Percentiles rank a stretch among this genome's conserved stretches.
phyloP scores from a whole-genome alignment of 1,140 invertebrate genomes.

The Ericerus pela region DNA sequence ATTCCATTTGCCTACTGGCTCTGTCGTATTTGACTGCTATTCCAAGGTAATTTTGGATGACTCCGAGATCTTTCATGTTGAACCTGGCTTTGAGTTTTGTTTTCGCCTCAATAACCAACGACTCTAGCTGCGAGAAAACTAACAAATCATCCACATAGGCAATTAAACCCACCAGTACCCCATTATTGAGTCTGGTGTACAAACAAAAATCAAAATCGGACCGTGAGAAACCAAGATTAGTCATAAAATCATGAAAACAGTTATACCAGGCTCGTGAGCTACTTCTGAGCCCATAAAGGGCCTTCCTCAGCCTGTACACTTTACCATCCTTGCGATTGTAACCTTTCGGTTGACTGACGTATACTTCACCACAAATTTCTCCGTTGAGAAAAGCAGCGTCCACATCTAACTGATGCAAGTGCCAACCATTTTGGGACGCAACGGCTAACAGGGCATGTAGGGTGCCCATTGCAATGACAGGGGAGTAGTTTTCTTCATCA shows the following conservation, averaged over 20 bases:
- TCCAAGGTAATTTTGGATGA: neutral
- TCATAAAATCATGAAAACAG: neutral
- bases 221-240: neutral
- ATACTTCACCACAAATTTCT: neutral
- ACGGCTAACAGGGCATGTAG: neutral
- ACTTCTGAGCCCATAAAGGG: conserved; percentile 4
- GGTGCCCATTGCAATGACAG: conserved; percentile 11
- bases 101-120: neutral
- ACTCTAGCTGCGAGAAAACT: neutral
- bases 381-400: neutral
- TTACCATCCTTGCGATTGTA: neutral
- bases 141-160: conserved; percentile 14
- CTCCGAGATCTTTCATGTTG: conserved; percentile 7
- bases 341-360: conserved; percentile 12
- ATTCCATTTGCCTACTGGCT: neutral
- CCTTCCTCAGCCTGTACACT: conserved; percentile 10
- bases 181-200: neutral
- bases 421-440: neutral
- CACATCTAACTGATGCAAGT: conserved; percentile 5
- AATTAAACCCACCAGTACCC: neutral
- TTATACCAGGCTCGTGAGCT: conserved; percentile 12
- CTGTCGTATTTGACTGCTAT: neutral
- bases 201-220: neutral
- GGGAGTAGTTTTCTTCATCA: conserved; percentile 22
- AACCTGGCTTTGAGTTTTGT: neutral